These are phyloP conservation scores for Auanema freiburgensis DNA, from an alignment of 2,888 invertebrate genomes.

Conservation along the genomic window DNA sequence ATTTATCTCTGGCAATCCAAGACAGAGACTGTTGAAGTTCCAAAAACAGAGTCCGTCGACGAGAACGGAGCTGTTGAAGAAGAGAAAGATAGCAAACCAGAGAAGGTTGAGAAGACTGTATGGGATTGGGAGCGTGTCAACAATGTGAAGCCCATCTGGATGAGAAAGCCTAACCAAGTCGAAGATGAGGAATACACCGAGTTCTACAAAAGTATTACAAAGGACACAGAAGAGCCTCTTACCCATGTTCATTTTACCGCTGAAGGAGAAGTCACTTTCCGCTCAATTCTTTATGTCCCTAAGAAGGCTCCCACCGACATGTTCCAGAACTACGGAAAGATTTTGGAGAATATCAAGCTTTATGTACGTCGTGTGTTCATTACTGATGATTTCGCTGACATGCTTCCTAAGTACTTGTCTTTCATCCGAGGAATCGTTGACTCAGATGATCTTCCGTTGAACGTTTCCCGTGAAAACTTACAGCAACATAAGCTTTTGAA, in stretches of 20 bases:
- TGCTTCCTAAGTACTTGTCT: conserved; percentile 95
- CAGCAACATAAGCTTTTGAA: conserved; percentile 98
- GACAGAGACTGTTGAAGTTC: conserved; percentile 69
- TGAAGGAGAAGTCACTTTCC: conserved; percentile 98
- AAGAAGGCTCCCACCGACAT: conserved; percentile 85
- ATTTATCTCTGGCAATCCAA: conserved; percentile 81
- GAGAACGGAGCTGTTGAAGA: conserved; percentile 61
- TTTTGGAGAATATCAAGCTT: conserved; percentile 69
- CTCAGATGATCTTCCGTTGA: conserved; percentile 95
- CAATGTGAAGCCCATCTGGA: conserved; percentile 98
- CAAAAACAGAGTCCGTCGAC: conserved; percentile 71
- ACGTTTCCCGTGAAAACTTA: conserved; percentile 94
- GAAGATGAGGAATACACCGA: conserved; percentile 78
- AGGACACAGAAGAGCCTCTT: conserved; percentile 67
- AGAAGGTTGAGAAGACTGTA: conserved; percentile 81
- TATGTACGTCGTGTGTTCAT: conserved; percentile 98
- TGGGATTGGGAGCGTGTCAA: conserved; percentile 98
- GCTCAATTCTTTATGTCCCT: conserved; percentile 90
- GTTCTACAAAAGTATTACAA: conserved; percentile 93
- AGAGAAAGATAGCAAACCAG: conserved; percentile 37
- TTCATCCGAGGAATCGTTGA: conserved; percentile 97
- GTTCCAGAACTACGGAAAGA: conserved; percentile 72
- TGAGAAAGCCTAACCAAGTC: conserved; percentile 74
- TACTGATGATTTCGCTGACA: conserved; percentile 98
- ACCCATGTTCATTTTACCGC: conserved; percentile 82